Evolutionary conservation across 2,888 invertebrate species (phyloP).

Genomic region (Chymomyza fuscimana): DNA sequence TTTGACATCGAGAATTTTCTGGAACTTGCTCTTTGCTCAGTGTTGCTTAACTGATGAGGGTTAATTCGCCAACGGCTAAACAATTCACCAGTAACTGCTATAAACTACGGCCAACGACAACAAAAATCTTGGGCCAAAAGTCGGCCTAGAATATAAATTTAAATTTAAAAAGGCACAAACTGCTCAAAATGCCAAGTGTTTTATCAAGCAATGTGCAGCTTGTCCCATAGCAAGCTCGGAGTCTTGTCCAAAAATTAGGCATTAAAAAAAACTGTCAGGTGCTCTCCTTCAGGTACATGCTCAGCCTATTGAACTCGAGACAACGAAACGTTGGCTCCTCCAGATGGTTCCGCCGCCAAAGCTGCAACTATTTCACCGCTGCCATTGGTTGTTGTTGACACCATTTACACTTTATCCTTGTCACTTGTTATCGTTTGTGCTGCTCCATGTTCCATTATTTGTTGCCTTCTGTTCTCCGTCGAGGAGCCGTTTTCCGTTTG

Average conservation of each 20-base stretch:
- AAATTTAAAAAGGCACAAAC: constrained; percentile 70
- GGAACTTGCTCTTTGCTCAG: too few relatives aligned
- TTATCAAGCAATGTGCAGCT: constrained; percentile 60
- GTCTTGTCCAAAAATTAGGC: constrained; percentile 26
- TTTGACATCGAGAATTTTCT: too few relatives aligned
- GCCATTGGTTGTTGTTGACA: constrained; percentile 49
- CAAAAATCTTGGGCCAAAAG: constrained; percentile 20
- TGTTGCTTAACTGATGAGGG: constrained; percentile 57
- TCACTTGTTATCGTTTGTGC: constrained; percentile 66
- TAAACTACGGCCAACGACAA: constrained; percentile 47
- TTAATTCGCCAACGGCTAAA: constrained; percentile 39
- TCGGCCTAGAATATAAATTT: constrained; percentile 56
- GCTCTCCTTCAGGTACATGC: neutral
- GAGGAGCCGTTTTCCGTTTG: constrained; percentile 43
- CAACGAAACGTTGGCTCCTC: constrained; percentile 15
- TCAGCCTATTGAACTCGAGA: neutral
- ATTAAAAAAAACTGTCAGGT: constrained; percentile 51
- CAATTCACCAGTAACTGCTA: constrained; percentile 41
- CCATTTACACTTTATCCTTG: constrained; percentile 72
- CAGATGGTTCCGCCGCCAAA: neutral
- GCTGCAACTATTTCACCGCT: constrained; percentile 44
- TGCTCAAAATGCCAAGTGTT: constrained; percentile 25
- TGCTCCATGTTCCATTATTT: constrained; percentile 47
- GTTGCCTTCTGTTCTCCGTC: constrained; percentile 21
- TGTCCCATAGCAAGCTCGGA: neutral